Conservation (phyloP, 2,797 vertebrate genomes). For the Pipistrellus kuhlii region DNA sequence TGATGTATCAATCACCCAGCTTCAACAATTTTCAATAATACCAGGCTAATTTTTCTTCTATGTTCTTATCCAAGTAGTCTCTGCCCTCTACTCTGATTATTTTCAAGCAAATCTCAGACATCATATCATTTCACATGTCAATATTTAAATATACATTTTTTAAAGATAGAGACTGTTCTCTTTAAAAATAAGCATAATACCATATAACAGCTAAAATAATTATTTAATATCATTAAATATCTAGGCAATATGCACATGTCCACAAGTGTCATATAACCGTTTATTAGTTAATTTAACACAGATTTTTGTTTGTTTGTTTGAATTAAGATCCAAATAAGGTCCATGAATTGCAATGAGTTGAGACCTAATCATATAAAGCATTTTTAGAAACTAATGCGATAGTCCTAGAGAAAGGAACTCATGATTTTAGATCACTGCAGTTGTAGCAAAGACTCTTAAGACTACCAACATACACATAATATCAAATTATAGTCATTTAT, state of each 20-base stretch:
- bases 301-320: neutral
- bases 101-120: slow-evolving; percentile 41
- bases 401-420: slow-evolving; percentile 50
- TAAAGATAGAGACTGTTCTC: neutral
- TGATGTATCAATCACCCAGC: neutral
- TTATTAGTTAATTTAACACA: slow-evolving; percentile 37
- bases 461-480: slow-evolving; percentile 19
- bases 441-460: slow-evolving; percentile 29
- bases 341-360: neutral
- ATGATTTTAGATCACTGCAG: neutral
- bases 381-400: slow-evolving; percentile 55
- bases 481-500: slow-evolving; percentile 57
- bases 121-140: slow-evolving; percentile 13
- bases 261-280: slow-evolving; percentile 22
- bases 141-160: slow-evolving; percentile 52
- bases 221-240: slow-evolving; percentile 33
- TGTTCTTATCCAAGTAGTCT: slow-evolving; percentile 25
- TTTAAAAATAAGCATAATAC: neutral
- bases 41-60: slow-evolving; percentile 17
- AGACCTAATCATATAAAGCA: neutral
- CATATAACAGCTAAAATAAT: slow-evolving; percentile 34
- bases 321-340: slow-evolving; percentile 43
- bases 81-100: slow-evolving; percentile 31
- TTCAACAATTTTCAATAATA: slow-evolving; percentile 54
- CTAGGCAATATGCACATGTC: slow-evolving; percentile 49